Percentiles rank a stretch among this genome's conserved stretches.
These are phyloP conservation scores for Clangula hyemalis DNA, from an alignment of 2,797 vertebrate species.

Conservation along the genomic window DNA sequence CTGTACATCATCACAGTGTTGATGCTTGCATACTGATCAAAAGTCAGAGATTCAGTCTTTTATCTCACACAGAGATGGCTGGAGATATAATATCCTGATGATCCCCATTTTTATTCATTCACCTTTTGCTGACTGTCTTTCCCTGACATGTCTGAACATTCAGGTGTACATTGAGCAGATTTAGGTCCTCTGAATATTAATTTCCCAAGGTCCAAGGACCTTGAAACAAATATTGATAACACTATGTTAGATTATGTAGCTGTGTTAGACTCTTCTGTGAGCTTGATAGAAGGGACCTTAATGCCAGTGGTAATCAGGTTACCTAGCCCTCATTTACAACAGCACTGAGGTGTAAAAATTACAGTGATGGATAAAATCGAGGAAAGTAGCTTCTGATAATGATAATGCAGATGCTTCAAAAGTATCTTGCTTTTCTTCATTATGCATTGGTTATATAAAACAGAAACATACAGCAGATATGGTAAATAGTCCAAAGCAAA, in stretches of 20 bases:
- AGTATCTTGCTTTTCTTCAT: background rate
- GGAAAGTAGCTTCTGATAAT: background rate
- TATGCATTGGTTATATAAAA: background rate
- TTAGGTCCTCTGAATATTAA: background rate
- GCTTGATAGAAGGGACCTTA: background rate
- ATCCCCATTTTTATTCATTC: background rate
- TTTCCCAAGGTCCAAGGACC: background rate
- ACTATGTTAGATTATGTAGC: background rate
- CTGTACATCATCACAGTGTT: background rate
- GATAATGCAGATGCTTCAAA: background rate
- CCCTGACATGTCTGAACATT: background rate
- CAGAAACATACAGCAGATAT: background rate
- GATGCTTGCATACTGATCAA: background rate
- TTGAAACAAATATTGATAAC: background rate
- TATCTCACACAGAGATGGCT: background rate
- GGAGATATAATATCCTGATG: background rate
- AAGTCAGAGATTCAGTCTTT: background rate
- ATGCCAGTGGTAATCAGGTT: background rate
- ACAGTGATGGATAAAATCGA: background rate
- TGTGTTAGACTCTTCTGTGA: background rate
- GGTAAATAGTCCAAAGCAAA: background rate
- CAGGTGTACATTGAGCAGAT: background rate
- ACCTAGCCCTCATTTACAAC: fast-evolving
- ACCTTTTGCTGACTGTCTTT: background rate
- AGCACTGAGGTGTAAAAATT: background rate